Base-by-base conservation (phyloP, 92 coral and sea anemone species). In the Siderastrea siderea region DNA sequence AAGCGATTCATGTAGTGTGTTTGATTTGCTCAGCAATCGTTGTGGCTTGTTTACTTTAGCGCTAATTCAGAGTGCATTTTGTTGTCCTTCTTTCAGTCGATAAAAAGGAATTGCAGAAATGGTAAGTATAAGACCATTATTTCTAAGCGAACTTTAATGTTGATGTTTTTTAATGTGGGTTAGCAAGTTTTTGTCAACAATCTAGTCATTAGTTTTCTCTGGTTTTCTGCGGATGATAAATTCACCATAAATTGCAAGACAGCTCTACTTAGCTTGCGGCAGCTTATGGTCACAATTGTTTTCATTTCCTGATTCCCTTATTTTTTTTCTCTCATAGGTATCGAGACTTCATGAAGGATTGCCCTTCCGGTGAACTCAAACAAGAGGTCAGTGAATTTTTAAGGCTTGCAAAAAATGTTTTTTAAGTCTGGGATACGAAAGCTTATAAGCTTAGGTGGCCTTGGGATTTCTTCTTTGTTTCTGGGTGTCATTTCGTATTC, bases 321-420 rank as follows among this genome's bases (percentile, higher is more conserved):
- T 71, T 50, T 47, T 65, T 66, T 77, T 78, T 86, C 62, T 55
- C 8, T 63, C 6, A 7, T 72, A 97, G 99, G 99, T 95, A 97
- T 79, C 91, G 98, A 82, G 99, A 97, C 91, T 97, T 97, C 52
- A 97, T 97, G 99, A 97, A 97, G 84, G 99, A 97, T 89, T 97
- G 99, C 74, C 99, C 99, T 55, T 92, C 98, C 7, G 99, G 99
- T n/a, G 96, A 97, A 69, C 91, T 97, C 68, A 96, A 85, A 70
- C 99, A 97, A 92, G 99, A 97, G 94, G 99, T 94, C 87, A 51
- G 93, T 80, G 38, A 3, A 65, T 68, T 17, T 48, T 9, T 11
- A 45, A 62, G 12, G 54, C 58, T 48, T 72, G 59, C n/a, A 6
- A 5, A 61, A 6, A 19, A 16, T 5, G 66, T 13, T 13, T 19